A percentile compares a stretch with the other conserved stretches of the same genome.
phyloP scores from a whole-genome alignment of 1,140 invertebrate genomes.

The Pomacea maculata region DNA sequence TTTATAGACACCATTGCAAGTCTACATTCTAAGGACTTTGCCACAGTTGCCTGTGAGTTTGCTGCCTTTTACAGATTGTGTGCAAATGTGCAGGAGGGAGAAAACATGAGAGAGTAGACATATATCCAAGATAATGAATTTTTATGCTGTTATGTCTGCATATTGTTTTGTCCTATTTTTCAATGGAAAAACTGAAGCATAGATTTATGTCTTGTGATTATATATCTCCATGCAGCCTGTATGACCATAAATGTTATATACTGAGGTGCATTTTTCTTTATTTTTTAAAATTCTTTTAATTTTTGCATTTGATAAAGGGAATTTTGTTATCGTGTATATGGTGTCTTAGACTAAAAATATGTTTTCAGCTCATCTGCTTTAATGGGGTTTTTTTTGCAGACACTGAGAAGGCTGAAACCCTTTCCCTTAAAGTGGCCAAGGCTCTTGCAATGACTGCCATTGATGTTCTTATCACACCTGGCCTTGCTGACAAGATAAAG shows the following conservation, averaged over 20 bases:
- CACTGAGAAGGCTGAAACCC: slow-evolving; percentile 41
- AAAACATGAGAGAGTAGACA: too few relatives aligned
- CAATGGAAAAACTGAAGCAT: too few relatives aligned
- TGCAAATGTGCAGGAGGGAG: too few relatives aligned
- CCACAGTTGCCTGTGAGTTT: slow-evolving; percentile 40
- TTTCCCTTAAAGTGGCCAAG: slow-evolving; percentile 50
- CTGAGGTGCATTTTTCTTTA: not conserved
- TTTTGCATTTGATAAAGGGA: not conserved
- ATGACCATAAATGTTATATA: not conserved
- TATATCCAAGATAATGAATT: too few relatives aligned
- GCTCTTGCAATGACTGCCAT: slow-evolving; percentile 53
- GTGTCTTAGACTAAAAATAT: not conserved
- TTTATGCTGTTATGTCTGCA: too few relatives aligned
- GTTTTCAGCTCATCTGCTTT: not conserved
- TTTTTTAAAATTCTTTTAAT: not conserved
- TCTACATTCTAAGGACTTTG: slow-evolving; percentile 56
- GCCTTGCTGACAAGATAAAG: slow-evolving; percentile 28
- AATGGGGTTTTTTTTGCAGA: slow-evolving; percentile 15
- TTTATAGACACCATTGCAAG: slow-evolving; percentile 49
- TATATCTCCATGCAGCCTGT: not conserved
- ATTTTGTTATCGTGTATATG: not conserved
- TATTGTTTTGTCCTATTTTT: too few relatives aligned
- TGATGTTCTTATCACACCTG: slow-evolving; percentile 34
- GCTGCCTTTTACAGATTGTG: not conserved
- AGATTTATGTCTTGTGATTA: not conserved